Evolutionary conservation across 2,797 vertebrate species (phyloP).

Genomic region (Falco rusticolus): DNA sequence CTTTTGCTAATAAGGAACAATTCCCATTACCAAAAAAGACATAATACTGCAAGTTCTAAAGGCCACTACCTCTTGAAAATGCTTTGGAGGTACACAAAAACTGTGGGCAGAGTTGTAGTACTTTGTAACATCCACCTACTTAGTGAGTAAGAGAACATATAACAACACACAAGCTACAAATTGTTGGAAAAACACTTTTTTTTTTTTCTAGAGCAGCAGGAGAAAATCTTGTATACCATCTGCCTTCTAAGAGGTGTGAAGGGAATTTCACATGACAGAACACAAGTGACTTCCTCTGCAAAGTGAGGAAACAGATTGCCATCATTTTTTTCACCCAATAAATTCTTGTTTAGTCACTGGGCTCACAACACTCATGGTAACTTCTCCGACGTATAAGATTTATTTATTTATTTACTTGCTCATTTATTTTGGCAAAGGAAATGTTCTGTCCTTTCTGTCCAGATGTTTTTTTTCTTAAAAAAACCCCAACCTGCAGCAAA

Average conservation of each 20-base stretch:
- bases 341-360: background rate
- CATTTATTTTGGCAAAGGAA: background rate
- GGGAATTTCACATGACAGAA: background rate
- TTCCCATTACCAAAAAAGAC: background rate
- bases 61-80: background rate
- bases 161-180: background rate
- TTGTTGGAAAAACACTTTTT: background rate
- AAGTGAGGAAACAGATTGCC: background rate
- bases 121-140: background rate
- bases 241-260: background rate
- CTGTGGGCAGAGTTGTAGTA: background rate
- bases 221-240: background rate
- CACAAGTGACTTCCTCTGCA: background rate
- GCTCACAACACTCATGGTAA: background rate
- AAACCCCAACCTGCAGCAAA: background rate
- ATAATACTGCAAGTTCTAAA: background rate
- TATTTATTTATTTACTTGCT: background rate
- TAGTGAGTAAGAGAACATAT: background rate
- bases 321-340: background rate
- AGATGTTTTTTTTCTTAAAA: background rate
- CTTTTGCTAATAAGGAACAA: background rate
- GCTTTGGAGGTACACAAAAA: background rate
- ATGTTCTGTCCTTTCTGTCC: background rate
- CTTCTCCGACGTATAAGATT: background rate
- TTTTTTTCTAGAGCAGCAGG: background rate